Conservation (phyloP, 2,113 vertebrate species). For the Scophthalmus maximus region DNA sequence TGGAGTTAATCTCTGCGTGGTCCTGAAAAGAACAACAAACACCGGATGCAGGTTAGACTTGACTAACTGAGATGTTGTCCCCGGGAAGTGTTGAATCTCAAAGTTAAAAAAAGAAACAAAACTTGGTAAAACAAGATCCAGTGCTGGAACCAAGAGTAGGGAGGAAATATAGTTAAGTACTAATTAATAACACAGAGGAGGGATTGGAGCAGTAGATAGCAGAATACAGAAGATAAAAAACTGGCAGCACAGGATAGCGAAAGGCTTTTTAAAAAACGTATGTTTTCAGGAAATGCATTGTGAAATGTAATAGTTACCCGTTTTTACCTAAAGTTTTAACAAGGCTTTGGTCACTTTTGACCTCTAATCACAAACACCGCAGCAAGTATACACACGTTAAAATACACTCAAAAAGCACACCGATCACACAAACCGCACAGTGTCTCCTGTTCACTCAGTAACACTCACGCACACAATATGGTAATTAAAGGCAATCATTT, state of each 20-base stretch:
- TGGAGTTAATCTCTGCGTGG: slow-evolving; percentile 95
- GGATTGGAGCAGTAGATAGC: neutral
- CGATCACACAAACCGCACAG: neutral
- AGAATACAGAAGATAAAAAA: neutral
- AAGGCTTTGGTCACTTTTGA: slow-evolving; percentile 9
- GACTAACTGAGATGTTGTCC: slow-evolving; percentile 4
- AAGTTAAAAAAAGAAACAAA: slow-evolving; percentile 11
- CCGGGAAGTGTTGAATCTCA: neutral
- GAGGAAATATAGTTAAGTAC: slow-evolving; percentile 22
- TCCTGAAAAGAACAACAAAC: slow-evolving; percentile 82
- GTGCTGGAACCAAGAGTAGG: too few species aligned
- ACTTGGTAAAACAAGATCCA: neutral
- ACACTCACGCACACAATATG: neutral
- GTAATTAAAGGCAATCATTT: slow-evolving; percentile 45
- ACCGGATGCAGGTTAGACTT: slow-evolving; percentile 35
- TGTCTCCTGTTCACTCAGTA: neutral
- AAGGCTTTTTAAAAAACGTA: too few species aligned
- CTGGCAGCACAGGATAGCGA: neutral
- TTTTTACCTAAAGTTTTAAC: neutral
- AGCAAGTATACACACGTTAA: neutral
- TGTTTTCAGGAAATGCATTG: too few species aligned
- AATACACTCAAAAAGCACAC: neutral
- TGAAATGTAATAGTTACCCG: neutral
- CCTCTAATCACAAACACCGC: neutral
- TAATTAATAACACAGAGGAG: slow-evolving; percentile 12